Evolutionary conservation across 2,797 vertebrate species (phyloP).

Genomic region (Molossus molossus): DNA sequence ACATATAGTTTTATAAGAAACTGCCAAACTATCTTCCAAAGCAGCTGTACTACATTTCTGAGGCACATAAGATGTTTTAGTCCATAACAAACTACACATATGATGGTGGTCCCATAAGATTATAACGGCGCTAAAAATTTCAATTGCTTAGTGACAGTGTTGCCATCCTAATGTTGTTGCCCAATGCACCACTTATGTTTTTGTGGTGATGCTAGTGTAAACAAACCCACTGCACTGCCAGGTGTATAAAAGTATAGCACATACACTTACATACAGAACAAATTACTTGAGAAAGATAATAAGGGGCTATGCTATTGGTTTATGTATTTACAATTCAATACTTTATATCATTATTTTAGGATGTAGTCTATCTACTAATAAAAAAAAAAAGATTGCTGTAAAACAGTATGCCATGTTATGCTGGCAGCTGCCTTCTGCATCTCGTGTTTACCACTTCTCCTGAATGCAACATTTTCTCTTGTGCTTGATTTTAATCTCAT

Average conservation of each 20-base stretch:
- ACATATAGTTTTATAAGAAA: background rate
- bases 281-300: background rate
- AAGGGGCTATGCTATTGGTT: background rate
- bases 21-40: background rate
- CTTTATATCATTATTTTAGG: background rate
- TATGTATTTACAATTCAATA: background rate
- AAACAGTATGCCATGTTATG: background rate
- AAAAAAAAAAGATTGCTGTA: background rate
- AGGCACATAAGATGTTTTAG: background rate
- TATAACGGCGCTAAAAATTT: background rate
- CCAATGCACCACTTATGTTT: background rate
- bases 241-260: background rate
- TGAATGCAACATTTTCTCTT: background rate
- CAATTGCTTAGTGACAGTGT: background rate
- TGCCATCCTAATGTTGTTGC: background rate
- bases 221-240: background rate
- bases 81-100: background rate
- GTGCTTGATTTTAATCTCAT: background rate
- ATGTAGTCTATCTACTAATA: background rate
- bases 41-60: background rate
- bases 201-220: background rate
- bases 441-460: background rate
- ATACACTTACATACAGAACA: background rate
- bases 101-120: background rate
- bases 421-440: background rate